A percentile compares a stretch with the other conserved stretches of the same genome.
These are phyloP conservation scores for Aphis craccivora DNA, from an alignment of 1,140 invertebrate species.

Conservation along the genomic window DNA sequence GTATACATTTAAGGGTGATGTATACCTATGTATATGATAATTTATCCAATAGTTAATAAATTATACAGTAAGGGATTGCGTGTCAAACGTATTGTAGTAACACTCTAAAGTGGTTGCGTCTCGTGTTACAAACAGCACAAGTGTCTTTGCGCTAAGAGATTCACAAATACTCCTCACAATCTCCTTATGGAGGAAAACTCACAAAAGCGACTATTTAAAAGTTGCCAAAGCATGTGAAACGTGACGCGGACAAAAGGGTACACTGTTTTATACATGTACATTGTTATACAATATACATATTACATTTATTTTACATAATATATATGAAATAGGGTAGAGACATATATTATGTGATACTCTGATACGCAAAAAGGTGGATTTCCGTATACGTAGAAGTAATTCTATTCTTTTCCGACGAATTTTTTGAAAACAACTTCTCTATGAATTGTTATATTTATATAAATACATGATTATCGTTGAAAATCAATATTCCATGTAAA, in stretches of 20 bases:
- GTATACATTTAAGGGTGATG: neutral
- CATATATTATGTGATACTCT: neutral
- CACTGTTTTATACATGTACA: neutral
- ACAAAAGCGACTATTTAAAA: constrained; percentile 27
- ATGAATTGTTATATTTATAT: neutral
- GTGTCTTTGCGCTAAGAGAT: neutral
- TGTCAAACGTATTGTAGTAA: constrained; percentile 11
- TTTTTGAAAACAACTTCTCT: neutral
- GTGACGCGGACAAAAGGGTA: neutral
- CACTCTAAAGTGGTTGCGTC: neutral
- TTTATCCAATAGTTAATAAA: neutral
- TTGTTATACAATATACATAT: neutral
- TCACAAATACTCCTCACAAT: neutral
- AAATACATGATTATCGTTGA: no score
- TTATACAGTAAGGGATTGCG: neutral
- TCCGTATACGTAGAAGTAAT: neutral
- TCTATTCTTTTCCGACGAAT: neutral
- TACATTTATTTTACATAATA: neutral
- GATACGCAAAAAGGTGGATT: neutral
- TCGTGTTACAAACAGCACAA: neutral
- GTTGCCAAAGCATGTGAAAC: constrained; percentile 16
- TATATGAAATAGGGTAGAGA: neutral
- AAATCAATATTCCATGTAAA: no score
- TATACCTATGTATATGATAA: neutral
- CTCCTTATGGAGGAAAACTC: neutral